These are phyloP conservation scores for Nothobranchius furzeri DNA, from an alignment of 2,113 vertebrate species.

Conservation along the genomic window DNA sequence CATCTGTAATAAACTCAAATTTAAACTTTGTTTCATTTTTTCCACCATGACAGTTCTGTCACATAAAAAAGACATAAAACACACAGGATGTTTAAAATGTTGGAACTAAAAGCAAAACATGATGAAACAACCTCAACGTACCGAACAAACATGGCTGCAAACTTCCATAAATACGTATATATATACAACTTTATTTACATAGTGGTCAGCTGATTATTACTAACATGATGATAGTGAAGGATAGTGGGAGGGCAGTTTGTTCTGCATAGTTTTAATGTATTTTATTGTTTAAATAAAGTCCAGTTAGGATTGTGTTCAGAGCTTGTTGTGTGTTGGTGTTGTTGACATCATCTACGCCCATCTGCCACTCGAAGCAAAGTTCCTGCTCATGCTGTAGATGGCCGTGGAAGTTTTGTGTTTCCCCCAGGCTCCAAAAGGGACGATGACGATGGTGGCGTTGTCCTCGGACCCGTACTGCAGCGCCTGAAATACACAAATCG, in stretches of 20 bases:
- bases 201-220: background rate
- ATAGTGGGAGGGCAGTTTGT: background rate
- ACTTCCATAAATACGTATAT: conserved; percentile 30
- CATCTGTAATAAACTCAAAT: too few species aligned
- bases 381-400: conserved; percentile 64
- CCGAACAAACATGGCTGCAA: background rate
- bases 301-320: too few species aligned
- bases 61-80: background rate
- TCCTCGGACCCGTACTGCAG: conserved; percentile 92
- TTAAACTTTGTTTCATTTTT: too few species aligned
- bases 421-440: conserved; percentile 94
- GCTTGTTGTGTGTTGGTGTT: background rate
- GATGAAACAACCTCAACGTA: background rate
- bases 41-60: too few species aligned
- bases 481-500: conserved; percentile 72
- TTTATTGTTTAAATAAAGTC: background rate
- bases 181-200: conserved; percentile 45
- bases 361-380: conserved; percentile 87
- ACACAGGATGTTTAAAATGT: background rate
- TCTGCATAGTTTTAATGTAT: background rate
- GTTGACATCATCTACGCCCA: conserved; percentile 80
- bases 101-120: background rate
- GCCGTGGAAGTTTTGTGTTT: conserved; percentile 80
- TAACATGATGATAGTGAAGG: background rate
- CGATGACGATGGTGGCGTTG: conserved; percentile 87